These are phyloP conservation scores for Isurus oxyrinchus DNA, from an alignment of 2,113 vertebrate genomes.

Conservation along the genomic window DNA sequence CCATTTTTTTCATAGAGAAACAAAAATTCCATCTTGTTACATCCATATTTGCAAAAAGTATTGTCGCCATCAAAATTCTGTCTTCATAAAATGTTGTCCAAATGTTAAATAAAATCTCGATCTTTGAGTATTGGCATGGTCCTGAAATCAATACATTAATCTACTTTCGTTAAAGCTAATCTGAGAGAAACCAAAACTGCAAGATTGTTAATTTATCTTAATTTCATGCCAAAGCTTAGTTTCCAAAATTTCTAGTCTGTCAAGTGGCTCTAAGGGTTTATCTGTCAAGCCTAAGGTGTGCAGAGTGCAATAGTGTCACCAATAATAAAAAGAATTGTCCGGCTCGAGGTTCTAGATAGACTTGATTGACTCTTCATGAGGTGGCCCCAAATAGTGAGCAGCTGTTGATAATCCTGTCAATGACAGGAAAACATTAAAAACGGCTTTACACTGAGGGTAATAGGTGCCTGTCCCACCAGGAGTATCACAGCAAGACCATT, in stretches of 20 bases:
- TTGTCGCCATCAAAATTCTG: too few relatives aligned
- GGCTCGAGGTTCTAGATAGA: too few relatives aligned
- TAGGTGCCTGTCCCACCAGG: not conserved
- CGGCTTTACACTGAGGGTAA: not conserved
- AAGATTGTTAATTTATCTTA: not conserved
- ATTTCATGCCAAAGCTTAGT: not conserved
- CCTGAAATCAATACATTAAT: not conserved
- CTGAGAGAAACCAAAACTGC: not conserved
- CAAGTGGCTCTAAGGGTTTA: not conserved
- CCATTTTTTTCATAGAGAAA: not conserved
- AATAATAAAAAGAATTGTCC: not conserved
- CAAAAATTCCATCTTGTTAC: too few relatives aligned
- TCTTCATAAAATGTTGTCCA: too few relatives aligned
- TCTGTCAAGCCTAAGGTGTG: not conserved
- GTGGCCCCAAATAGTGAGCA: not conserved
- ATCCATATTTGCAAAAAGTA: too few relatives aligned
- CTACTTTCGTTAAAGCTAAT: not conserved
- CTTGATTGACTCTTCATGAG: not conserved
- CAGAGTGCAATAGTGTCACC: not conserved
- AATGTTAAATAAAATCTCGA: too few relatives aligned
- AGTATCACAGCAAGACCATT: too few relatives aligned
- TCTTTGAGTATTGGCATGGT: not conserved
- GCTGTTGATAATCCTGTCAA: not conserved
- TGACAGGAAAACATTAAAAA: not conserved
- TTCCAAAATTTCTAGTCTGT: not conserved